Conservation (phyloP, 64 coral and sea anemone genomes). For the Anthopleura sola region DNA sequence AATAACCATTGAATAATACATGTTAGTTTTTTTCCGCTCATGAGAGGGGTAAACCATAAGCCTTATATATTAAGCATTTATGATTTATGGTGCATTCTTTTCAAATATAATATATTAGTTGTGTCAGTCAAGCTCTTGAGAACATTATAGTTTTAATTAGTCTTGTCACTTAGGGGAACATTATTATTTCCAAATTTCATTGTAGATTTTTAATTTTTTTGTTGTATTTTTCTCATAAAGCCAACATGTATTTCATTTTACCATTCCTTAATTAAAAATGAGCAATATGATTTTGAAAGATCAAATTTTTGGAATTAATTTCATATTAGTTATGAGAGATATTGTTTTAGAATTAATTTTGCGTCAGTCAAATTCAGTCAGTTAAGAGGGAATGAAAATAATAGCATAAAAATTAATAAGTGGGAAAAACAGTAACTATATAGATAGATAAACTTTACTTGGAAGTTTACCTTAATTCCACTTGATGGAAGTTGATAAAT, state of each 20-base stretch:
- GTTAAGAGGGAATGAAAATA: no score
- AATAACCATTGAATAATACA: background rate
- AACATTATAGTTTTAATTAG: constrained; percentile 2
- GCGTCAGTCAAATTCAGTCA: no score
- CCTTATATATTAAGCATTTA: background rate
- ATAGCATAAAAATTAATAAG: background rate
- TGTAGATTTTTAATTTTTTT: background rate
- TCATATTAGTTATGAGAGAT: background rate
- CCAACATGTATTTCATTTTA: background rate
- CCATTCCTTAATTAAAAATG: background rate
- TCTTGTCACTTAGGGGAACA: background rate
- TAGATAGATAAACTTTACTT: background rate
- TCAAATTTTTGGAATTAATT: background rate
- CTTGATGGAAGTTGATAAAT: background rate
- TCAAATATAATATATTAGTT: background rate
- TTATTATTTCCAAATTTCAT: background rate
- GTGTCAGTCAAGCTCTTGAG: background rate
- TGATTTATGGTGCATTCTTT: background rate
- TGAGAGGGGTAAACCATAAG: background rate
- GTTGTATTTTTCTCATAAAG: constrained; percentile 1
- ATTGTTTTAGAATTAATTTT: no score
- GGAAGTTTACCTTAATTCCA: background rate
- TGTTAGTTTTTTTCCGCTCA: background rate
- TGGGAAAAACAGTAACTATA: background rate
- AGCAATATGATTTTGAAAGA: background rate